Evolutionary conservation across 1,140 invertebrate genomes (phyloP).

Genomic region (Drosophila sp.): DNA sequence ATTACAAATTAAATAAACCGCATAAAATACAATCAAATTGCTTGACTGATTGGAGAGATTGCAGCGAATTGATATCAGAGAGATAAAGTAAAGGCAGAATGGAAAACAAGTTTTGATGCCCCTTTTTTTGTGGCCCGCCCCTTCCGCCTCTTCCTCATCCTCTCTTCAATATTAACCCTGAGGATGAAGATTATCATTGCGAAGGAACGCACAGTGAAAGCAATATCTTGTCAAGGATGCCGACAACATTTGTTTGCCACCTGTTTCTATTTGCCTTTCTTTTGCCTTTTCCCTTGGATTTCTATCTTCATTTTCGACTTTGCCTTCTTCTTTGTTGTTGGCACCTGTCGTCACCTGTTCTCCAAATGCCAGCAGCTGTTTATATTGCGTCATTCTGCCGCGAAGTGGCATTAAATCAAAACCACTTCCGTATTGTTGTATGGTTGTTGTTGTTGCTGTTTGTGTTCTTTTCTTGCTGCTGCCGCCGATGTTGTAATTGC

Average conservation of each 20-base stretch:
- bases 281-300: slow-evolving; percentile 22
- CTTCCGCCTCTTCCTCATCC: background rate
- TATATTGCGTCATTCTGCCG: slow-evolving; percentile 65
- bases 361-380: slow-evolving; percentile 54
- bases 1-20: slow-evolving; percentile 73
- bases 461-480: background rate
- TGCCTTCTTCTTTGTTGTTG: slow-evolving; percentile 13
- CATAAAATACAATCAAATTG: slow-evolving; percentile 46
- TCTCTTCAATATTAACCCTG: background rate
- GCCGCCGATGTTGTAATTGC: slow-evolving; percentile 19
- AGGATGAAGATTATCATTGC: too few species aligned
- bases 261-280: slow-evolving; percentile 40
- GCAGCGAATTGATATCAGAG: background rate
- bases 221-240: slow-evolving; percentile 28
- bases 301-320: slow-evolving; percentile 10
- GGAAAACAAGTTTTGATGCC: background rate
- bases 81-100: background rate
- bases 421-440: slow-evolving; percentile 67
- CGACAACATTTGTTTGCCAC: slow-evolving; percentile 37
- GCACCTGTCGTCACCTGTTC: slow-evolving; percentile 73
- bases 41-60: slow-evolving; percentile 19
- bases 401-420: slow-evolving; percentile 74
- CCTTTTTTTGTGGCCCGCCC: background rate
- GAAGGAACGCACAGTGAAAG: slow-evolving; percentile 1
- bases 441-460: background rate